Evolutionary conservation across 2,797 vertebrate species (phyloP), one percentile per base, ranked within the genome.

Genomic region (Spea hammondii): DNA sequence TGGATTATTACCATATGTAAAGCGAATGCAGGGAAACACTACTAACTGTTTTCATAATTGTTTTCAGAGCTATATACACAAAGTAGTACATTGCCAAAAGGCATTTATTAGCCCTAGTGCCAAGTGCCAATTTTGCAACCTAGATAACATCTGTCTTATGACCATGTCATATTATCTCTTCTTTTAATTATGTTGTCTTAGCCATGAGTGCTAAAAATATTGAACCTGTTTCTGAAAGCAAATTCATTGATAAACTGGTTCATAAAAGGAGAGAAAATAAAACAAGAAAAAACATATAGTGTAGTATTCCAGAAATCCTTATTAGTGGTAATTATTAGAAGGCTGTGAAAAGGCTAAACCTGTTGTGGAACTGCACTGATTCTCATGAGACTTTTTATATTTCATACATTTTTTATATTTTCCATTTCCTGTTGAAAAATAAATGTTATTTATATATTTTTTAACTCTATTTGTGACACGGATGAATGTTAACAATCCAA

Each of bases 1-100:
- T 54, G 55, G 72, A 79, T 70, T 79, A 79, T 74, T 79, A 74
- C 55, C 65, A 73, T 79, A 79, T 79, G 78, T 79, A 79, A 79
- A 79, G 72, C 54, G 67, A 79, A 64, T 74, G 72, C 12, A n/a
- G 46, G 49, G 55, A 74, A 48, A 54, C 71, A 69, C 17, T 79
- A 45, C 62, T 69, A 78, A 57, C 72, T 67, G 65, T 79, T 79
- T n/a, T n/a, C n/a, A n/a, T n/a, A n/a, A n/a, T n/a, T 67, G 65
- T 79, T 79, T 64, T 69, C 5, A 46, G 62, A 79, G 65, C n/a
- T 14, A 68, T 13, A 62, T 7, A 70, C 14, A 57, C 32, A 32
- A 32, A 32, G 32, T 32, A 1, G 32, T 59, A 68, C 47, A 62
- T 66, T 69, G 77, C 46, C 77, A 74, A 65, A 7, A 68, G 70